These are phyloP conservation scores for Cephus runcator DNA, from an alignment of 2,888 invertebrate genomes.

Conservation along the genomic window DNA sequence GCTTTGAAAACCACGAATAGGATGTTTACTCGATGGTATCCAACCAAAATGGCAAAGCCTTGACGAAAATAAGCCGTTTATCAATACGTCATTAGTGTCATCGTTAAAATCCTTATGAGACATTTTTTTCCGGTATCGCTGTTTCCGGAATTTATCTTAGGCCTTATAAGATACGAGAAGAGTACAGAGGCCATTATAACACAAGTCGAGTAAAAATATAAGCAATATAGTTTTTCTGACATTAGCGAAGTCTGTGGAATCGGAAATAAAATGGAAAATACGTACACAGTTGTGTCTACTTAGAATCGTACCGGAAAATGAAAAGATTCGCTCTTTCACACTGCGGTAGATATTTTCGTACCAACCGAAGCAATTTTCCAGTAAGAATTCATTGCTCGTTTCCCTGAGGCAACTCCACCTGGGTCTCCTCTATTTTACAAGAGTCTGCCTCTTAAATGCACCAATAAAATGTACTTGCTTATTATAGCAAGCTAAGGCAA, in stretches of 20 bases:
- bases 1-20: background rate
- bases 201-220: background rate
- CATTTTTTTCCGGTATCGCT: background rate
- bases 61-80: background rate
- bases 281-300: background rate
- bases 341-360: constrained; percentile 26
- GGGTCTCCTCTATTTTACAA: constrained; percentile 37
- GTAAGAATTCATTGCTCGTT: constrained; percentile 44
- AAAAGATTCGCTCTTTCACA: background rate
- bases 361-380: constrained; percentile 36
- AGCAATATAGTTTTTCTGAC: background rate
- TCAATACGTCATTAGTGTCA: background rate
- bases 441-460: constrained; percentile 29
- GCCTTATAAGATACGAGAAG: background rate
- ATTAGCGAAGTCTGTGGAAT: background rate
- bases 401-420: constrained; percentile 39
- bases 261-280: background rate
- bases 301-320: background rate
- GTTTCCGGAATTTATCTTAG: background rate
- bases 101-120: background rate
- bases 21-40: background rate
- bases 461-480: constrained; percentile 34
- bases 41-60: background rate
- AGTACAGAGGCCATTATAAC: background rate
- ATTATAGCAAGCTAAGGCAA: constrained; percentile 20